A percentile compares a stretch with the other conserved stretches of the same genome.
phyloP scores from a whole-genome alignment of 1,140 invertebrate species.

The Drosophila ananassae region DNA sequence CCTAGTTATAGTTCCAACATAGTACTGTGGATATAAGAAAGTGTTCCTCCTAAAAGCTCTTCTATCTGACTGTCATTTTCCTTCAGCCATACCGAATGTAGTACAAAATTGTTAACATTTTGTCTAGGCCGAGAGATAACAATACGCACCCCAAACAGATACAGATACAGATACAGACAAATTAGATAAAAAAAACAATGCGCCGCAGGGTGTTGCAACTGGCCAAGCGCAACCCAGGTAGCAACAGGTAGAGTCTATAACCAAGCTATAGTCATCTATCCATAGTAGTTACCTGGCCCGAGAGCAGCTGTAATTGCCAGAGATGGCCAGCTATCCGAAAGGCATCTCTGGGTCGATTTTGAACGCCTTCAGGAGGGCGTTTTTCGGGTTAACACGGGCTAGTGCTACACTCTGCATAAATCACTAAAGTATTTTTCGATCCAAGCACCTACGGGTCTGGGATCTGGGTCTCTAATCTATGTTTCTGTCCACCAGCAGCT shows the following conservation, averaged over 20 bases:
- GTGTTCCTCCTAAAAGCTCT: too few relatives aligned
- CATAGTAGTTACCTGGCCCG: constrained; percentile 42
- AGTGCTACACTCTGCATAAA: constrained; percentile 38
- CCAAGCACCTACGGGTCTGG: constrained; percentile 41
- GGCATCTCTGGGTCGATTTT: constrained; percentile 64
- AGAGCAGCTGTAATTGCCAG: constrained; percentile 65
- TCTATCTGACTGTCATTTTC: not conserved
- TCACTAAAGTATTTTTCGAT: constrained; percentile 27
- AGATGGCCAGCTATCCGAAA: constrained; percentile 28
- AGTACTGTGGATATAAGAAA: too few relatives aligned
- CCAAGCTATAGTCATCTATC: not conserved
- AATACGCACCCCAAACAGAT: constrained; percentile 29
- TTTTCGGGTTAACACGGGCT: constrained; percentile 21
- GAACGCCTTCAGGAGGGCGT: constrained; percentile 49
- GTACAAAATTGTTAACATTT: constrained; percentile 55
- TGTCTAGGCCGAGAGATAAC: constrained; percentile 39
- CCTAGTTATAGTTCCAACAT: constrained; percentile 14
- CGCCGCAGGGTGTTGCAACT: constrained; percentile 67
- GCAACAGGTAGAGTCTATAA: constrained; percentile 56
- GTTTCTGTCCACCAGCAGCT: constrained; percentile 41
- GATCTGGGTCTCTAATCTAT: constrained; percentile 31
- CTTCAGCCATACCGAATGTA: constrained; percentile 12
- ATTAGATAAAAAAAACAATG: constrained; percentile 43
- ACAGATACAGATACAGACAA: constrained; percentile 48
- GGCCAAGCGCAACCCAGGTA: constrained; percentile 55